Evolutionary conservation across 2,888 invertebrate species (phyloP), one percentile per base, ranked within the genome.

Genomic region (Malthinus flaveolus): DNA sequence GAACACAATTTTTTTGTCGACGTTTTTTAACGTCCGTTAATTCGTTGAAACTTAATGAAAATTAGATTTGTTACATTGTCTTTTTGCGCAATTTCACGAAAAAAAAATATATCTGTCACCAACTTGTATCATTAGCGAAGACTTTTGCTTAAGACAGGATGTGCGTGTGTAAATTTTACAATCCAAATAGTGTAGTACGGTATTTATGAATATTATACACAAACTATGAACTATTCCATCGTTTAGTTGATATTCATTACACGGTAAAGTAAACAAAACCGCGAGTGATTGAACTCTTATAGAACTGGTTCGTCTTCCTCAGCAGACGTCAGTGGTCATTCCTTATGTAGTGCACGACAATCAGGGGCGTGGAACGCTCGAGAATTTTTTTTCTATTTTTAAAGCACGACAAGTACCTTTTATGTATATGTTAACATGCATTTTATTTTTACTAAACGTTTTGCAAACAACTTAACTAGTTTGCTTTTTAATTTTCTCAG

Each of bases 321-420:
- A 35, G 39, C 57, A 57, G 52, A 52, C 46, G 48, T 52, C 55
- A 52, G 37, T 53, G 53, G 53, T 58, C 58, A 58, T 37, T 58
- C 53, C 53, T 53, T 58, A 58, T 58, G 53, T 54, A 58, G 58
- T 53, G 53, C 58, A 58, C 53, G 52, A 49, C 45, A 58, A 53
- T 58, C 58, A 58, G 46, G 45, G 58, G 58, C 58, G 53, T 54
- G 58, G 58, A 58, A 58, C 58, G 49, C 31, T 45, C 23, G 36
- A 58, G 50, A 58, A 54, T 58, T 53, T 49, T 54, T 57, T 52
- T 15, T 33, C 23, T 23, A 23, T 23, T 35, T 33, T 4, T 44
- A 15, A 42, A 42, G 12, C 34, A 15, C 15, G 33, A 15, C 33
- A 44, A 12, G 15, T 32, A 23, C 13, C 31, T 44, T 10, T 42